Conservation (phyloP, 2,888 invertebrate species). For the Dione juno region DNA sequence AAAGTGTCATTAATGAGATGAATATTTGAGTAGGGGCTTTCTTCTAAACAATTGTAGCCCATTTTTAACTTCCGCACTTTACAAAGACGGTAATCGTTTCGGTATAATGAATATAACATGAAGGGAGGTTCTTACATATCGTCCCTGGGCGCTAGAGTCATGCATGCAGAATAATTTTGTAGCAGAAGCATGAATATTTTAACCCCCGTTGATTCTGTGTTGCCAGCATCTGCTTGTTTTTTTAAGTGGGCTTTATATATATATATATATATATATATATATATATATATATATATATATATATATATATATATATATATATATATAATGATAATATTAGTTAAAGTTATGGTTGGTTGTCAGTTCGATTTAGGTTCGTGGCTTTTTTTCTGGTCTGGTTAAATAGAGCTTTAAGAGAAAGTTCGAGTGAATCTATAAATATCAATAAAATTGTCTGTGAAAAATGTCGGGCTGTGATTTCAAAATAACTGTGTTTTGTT, state of each 20-base stretch:
- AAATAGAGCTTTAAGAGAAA: too few species aligned
- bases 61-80: constrained; percentile 25
- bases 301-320: too few species aligned
- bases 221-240: constrained; percentile 10
- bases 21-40: constrained; percentile 9
- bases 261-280: too few species aligned
- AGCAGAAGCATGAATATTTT: constrained; percentile 52
- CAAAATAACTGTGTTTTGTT: too few species aligned
- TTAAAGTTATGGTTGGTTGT: too few species aligned
- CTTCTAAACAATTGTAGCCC: constrained; percentile 18
- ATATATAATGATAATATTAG: too few species aligned
- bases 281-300: too few species aligned
- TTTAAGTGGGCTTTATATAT: constrained; percentile 5
- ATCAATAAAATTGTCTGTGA: too few species aligned
- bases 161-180: constrained; percentile 53
- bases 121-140: constrained; percentile 35
- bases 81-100: constrained; percentile 38
- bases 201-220: constrained; percentile 37
- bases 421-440: too few species aligned
- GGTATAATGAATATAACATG: constrained; percentile 46
- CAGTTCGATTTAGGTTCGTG: too few species aligned
- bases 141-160: constrained; percentile 41
- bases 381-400: too few species aligned
- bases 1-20: constrained; percentile 13
- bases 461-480: too few species aligned